Base-by-base conservation (phyloP, 2,113 vertebrate species). In the Platycercus adscitus region DNA sequence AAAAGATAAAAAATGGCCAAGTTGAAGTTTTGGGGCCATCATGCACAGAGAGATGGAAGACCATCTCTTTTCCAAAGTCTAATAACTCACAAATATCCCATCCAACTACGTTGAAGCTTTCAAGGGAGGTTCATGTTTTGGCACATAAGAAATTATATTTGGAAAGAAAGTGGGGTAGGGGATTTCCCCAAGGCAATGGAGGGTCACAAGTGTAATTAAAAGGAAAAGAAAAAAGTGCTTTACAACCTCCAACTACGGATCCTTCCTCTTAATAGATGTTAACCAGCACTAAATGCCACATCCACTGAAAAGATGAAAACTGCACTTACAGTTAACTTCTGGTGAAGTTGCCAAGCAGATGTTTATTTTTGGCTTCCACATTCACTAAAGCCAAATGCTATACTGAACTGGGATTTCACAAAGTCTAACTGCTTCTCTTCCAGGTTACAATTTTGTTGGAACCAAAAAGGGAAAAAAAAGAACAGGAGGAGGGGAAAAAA, bases 301-400 rank as follows among this genome's bases (percentile, higher is more conserved):
- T 88, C 78, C 53, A 68, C 72, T 81, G 52, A 95, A 93, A 88
- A 53, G 86, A 92, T 46, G 79, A 95, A 96, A 96, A 94, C 61
- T 78, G 35, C 55, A 75, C 81, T 95, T 94, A 94, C 79, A 83
- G 79, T 91, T 89, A 89, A 93, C 58, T 91, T 83, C 58, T 93
- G 56, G 50, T 53, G 33, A 61, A 83, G 66, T 61, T 94, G 94
- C 94, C 91, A 94, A 97, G 92, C 91, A 94, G 89, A 86, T 96
- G 83, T 92, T 97, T 96, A 95, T 95, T 97, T 97, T 94, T 94
- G 84, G 91, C 93, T 94, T 93, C 66, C 68, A 77, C 35, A 28
- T 96, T 95, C 88, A 96, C 78, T 41, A 87, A 95, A 95, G 93
- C 95, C 96, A 98, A 96, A 92, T 41, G 76, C 88, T 95, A 93